Evolutionary conservation across 2,113 vertebrate species (phyloP).

Genomic region (Hemibagrus wyckioides): DNA sequence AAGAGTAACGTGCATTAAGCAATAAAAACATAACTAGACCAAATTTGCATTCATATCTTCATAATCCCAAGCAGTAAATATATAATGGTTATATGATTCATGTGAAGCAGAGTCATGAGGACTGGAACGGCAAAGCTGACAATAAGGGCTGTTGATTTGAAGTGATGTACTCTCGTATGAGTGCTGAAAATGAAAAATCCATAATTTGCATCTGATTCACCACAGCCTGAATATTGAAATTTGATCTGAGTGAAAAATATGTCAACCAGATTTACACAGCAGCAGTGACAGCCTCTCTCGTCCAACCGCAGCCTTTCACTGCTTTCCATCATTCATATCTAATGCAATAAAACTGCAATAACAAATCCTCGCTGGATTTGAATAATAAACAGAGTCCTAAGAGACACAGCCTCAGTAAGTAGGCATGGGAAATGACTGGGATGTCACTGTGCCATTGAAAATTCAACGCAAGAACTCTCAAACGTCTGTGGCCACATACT

Average conservation of each 20-base stretch:
- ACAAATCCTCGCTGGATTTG: conserved; percentile 54
- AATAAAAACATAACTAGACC: conserved; percentile 34
- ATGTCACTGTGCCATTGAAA: conserved; percentile 42
- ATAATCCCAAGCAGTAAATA: conserved; percentile 33
- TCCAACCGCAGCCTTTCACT: conserved; percentile 42
- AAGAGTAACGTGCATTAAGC: conserved; percentile 30
- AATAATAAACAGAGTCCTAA: conserved; percentile 54
- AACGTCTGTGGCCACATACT: conserved; percentile 27
- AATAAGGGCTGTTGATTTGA: conserved; percentile 72
- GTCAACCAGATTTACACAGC: conserved; percentile 83
- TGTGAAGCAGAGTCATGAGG: conserved; percentile 14
- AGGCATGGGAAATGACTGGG: conserved; percentile 34
- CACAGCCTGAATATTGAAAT: conserved; percentile 80
- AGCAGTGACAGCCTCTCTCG: conserved; percentile 75
- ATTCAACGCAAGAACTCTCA: conserved; percentile 42
- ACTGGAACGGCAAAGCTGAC: conserved; percentile 14
- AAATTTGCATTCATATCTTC: conserved; percentile 41
- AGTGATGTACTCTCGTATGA: conserved; percentile 35
- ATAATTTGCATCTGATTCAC: conserved; percentile 85
- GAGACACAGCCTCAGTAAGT: conserved; percentile 41
- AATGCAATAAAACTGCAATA: conserved; percentile 62
- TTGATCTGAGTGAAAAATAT: conserved; percentile 85
- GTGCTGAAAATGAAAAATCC: conserved; percentile 75
- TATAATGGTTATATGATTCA: conserved; percentile 42
- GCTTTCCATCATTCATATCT: conserved; percentile 60